Evolutionary conservation across 2,888 invertebrate species (phyloP), one percentile per base, ranked within the genome.

Genomic region (Sthenelais limicola): DNA sequence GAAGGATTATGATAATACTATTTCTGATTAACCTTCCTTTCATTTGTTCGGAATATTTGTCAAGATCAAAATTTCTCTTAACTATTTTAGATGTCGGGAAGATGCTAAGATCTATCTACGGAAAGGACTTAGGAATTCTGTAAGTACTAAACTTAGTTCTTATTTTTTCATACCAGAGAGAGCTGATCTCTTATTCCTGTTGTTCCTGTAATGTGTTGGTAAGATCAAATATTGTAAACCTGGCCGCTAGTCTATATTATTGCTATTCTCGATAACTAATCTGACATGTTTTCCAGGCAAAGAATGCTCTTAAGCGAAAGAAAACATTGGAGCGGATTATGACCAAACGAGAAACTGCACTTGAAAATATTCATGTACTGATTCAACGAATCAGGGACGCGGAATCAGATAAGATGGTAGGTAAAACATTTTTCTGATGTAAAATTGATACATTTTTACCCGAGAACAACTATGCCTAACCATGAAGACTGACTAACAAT

Each of bases 321-420:
- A 76, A 74, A 52, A 35, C 21, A 15, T 32, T 76, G 38, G 72
- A 75, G 26, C 30, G 26, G 15, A 38, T 66, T 3, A 15, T 66
- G 26, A 54, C 58, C n/a, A 43, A 73, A 52, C 72, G 73, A 26
- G 71, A 76, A 30, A 49, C 56, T 5, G 70, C 76, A 7, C 73
- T 74, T 21, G 74, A 73, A 24, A 76, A 76, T 33, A 70, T 78
- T 30, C 48, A 71, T 7, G 33, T 33, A 24, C 52, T 78, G 54
- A 21, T 78, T 7, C 28, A 47, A 9, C 58, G 54, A 5, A 73
- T 78, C 30, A 75, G 75, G 68, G 71, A 78, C 32, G 72, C 73
- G 18, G 76, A 78, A n/a, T 68, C 73, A 5, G 68, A 76, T 28
- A 75, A 78, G 68, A 70, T 77, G 76, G 78, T 74, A n/a, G 48